Evolutionary conservation across 2,888 invertebrate genomes (phyloP), one percentile per base, ranked within the genome.

Genomic region (Nemotelus pantherinus): DNA sequence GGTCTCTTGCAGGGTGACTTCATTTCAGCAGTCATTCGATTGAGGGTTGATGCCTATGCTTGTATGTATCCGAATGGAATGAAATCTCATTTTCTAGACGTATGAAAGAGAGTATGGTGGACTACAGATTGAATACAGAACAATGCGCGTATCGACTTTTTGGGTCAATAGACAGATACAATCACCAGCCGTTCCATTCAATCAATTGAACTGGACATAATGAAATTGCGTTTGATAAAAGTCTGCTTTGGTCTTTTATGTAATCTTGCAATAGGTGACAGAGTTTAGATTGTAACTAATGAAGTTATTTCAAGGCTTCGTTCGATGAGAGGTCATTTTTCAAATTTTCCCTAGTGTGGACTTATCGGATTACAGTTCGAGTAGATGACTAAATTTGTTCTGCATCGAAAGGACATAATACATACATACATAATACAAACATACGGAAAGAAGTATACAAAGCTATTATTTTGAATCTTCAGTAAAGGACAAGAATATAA

Each of bases 181-280:
- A 48, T 50, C 53, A 44, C 44, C 45, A 47, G 45, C 58, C 53
- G 39, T 25, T 72, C 57, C 5, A 72, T 65, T 71, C 58, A 64
- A 71, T 65, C 75, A 77, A 79, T 79, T 75, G 79, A 79, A 79
- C 57, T 76, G 79, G 79, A 77, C 75, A 79, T 77, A 77, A 79
- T 77, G 70, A 71, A 76, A 79, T 70, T 25, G 25, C 58, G 63
- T 64, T 43, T 64, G 50, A 63, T 65, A 67, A 76, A 63, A 45
- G 50, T 2, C 9, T n/a, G 50, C 44, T 9, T 44, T 5, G 43
- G 2, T 65, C 9, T 47, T 43, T 50, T 10, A 50, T 7, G n/a
- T 6, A 9, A 67, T n/a, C 5, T n/a, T 10, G 65, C 53, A 70
- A 53, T 39, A 2, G 70, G 41, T 53, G 53, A 70, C 70, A 70